Evolutionary conservation across 2,113 vertebrate species (phyloP).

Genomic region (Daubentonia madagascariensis): DNA sequence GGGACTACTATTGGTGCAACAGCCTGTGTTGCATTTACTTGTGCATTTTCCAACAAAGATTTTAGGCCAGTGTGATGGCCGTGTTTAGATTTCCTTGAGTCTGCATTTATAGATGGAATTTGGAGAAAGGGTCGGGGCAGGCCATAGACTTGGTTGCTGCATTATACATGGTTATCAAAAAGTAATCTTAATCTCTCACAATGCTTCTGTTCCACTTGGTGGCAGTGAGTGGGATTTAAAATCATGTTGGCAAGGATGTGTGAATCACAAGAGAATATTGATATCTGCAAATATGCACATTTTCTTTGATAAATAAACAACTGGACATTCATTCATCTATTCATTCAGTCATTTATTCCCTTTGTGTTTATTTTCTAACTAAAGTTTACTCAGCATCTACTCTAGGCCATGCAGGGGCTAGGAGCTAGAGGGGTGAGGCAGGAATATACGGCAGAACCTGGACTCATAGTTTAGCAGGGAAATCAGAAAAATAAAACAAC

Average conservation of each 20-base stretch:
- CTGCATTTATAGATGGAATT: background rate
- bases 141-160: background rate
- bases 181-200: background rate
- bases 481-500: background rate
- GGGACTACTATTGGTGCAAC: rapidly evolving
- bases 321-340: background rate
- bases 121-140: background rate
- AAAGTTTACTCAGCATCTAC: background rate
- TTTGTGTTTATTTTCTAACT: background rate
- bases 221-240: background rate
- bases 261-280: background rate
- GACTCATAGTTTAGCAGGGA: too few species aligned
- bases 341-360: background rate
- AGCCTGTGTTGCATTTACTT: background rate
- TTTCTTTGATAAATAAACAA: background rate
- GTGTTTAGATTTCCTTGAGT: background rate
- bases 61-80: background rate
- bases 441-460: rapidly evolving
- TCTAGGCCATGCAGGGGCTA: background rate
- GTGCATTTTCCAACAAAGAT: background rate
- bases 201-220: background rate
- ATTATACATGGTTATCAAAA: background rate
- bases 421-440: too few species aligned
- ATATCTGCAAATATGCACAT: background rate
- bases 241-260: background rate